phyloP scores from a whole-genome alignment of 2,797 vertebrate species.

The Halcyon badia region DNA sequence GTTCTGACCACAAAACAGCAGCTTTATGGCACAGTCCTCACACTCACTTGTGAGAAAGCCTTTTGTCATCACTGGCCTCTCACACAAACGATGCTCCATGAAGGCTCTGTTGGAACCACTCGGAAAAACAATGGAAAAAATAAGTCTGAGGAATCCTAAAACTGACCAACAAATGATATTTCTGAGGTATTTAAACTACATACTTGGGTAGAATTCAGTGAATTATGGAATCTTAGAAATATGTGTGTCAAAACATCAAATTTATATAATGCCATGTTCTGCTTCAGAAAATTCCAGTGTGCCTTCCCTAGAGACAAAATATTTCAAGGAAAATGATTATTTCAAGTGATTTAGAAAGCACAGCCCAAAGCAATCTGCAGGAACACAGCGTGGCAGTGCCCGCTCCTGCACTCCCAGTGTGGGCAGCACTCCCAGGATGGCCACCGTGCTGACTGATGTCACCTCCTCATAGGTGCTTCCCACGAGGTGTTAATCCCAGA shows the following conservation, averaged over 20 bases:
- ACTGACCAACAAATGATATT: background rate
- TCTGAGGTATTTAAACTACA: background rate
- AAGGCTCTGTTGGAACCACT: background rate
- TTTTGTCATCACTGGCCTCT: background rate
- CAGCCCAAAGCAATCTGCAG: background rate
- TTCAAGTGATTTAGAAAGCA: background rate
- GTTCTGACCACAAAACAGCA: background rate
- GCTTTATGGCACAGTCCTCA: background rate
- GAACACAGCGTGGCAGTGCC: background rate
- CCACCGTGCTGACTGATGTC: fast-evolving
- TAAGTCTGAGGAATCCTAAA: background rate
- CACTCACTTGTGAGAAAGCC: background rate
- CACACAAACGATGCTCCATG: background rate
- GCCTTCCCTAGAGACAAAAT: background rate
- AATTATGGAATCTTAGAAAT: background rate
- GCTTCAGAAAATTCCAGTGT: background rate
- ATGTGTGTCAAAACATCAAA: background rate
- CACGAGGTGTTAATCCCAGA: background rate
- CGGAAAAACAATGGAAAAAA: background rate
- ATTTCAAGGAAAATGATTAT: background rate
- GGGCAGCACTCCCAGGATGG: fast-evolving
- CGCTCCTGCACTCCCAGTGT: fast-evolving
- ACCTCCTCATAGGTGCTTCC: background rate
- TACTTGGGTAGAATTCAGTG: background rate
- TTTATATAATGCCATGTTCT: background rate